Conservation (phyloP, 2,888 invertebrate genomes). For the Sclerodermus sp. region DNA sequence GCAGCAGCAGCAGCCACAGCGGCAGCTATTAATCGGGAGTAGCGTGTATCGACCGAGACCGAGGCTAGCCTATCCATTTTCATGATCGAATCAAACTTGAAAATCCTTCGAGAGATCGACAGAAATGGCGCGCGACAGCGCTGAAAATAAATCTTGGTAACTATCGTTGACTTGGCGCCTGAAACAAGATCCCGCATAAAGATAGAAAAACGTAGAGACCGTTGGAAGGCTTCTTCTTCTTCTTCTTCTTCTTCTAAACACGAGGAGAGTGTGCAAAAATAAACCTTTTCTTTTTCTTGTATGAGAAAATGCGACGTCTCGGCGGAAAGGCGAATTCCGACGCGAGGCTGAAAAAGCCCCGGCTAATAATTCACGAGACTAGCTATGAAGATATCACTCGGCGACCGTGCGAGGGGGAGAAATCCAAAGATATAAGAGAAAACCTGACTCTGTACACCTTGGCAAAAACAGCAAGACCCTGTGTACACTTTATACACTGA, state of each 20-base stretch:
- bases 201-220: constrained; percentile 1
- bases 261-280: background rate
- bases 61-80: background rate
- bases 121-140: background rate
- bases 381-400: constrained; percentile 50
- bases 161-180: constrained; percentile 1
- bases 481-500: no score
- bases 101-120: background rate
- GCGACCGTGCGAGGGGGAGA: constrained; percentile 24
- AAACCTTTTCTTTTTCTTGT: background rate
- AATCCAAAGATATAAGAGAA: background rate
- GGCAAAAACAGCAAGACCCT: no score
- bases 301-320: background rate
- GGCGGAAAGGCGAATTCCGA: constrained; percentile 13
- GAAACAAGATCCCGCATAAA: background rate
- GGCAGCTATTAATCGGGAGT: no score
- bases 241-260: background rate
- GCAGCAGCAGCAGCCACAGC: no score
- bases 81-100: background rate
- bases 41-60: no score
- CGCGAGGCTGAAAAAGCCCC: constrained; percentile 21
- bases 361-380: constrained; percentile 38
- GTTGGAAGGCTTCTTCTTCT: background rate
- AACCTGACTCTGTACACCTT: background rate
- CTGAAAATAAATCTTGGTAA: background rate